A percentile compares a stretch with the other conserved stretches of the same genome.
These are phyloP conservation scores for Pogonocherus hispidulus DNA, from an alignment of 2,888 invertebrate genomes.

Conservation along the genomic window DNA sequence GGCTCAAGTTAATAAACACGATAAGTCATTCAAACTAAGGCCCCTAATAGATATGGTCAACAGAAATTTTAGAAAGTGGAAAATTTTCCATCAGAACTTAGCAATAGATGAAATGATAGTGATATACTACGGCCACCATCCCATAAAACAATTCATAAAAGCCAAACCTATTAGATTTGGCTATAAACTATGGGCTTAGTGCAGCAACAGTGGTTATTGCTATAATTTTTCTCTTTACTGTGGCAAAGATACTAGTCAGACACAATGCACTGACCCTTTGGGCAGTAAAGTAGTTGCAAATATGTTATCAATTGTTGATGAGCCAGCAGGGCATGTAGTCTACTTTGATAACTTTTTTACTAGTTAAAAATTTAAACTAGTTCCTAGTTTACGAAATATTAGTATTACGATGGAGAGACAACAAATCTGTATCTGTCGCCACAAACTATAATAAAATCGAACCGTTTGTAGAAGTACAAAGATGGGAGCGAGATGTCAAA, in stretches of 20 bases:
- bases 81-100: constrained; percentile 39
- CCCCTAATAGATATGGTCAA: constrained; percentile 34
- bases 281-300: background rate
- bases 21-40: constrained; percentile 39
- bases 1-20: constrained; percentile 35
- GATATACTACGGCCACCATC: constrained; percentile 40
- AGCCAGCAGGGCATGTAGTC: background rate
- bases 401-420: constrained; percentile 31
- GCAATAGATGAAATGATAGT: constrained; percentile 44
- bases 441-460: constrained; percentile 37
- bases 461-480: constrained; percentile 19
- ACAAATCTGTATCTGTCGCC: constrained; percentile 37
- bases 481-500: constrained; percentile 33
- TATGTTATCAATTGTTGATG: background rate
- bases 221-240: background rate
- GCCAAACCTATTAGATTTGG: constrained; percentile 13
- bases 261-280: background rate
- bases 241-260: background rate
- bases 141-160: constrained; percentile 38
- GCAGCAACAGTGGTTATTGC: background rate
- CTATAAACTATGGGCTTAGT: background rate
- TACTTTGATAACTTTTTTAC: background rate
- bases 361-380: constrained; percentile 10
- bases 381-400: background rate
- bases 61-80: constrained; percentile 33